Conservation (phyloP, 2,113 vertebrate genomes). For the Zapornia atra region DNA sequence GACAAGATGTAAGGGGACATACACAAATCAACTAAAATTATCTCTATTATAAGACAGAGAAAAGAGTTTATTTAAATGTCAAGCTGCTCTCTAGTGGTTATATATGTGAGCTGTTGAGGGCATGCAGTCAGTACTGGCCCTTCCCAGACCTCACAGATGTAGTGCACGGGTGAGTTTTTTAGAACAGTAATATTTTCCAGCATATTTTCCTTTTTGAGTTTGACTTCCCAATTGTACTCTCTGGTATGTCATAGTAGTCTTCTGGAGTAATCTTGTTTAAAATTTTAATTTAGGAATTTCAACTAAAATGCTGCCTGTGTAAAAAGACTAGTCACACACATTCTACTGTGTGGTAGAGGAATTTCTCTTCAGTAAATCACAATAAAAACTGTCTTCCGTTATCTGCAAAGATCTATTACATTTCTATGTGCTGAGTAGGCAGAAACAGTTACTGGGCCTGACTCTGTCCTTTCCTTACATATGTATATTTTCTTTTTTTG, state of each 20-base stretch:
- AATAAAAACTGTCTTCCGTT: neutral
- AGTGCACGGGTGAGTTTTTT: neutral
- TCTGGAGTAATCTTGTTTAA: neutral
- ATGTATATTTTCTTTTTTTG: neutral
- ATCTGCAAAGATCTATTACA: neutral
- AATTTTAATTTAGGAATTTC: neutral
- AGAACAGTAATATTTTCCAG: neutral
- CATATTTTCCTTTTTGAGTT: neutral
- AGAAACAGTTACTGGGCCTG: neutral
- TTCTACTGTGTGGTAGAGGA: neutral
- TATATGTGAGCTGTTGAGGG: neutral
- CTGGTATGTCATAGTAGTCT: fast-evolving
- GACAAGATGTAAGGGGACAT: neutral
- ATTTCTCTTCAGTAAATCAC: neutral
- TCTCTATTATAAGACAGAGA: neutral
- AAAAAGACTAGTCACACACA: neutral
- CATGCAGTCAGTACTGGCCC: neutral
- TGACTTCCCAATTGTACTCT: neutral
- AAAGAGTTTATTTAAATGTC: neutral
- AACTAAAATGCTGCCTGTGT: neutral
- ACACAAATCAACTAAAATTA: neutral
- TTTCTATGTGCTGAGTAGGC: neutral
- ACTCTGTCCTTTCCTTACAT: neutral
- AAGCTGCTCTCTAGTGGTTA: slow-evolving; percentile 35
- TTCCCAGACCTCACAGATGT: neutral